These are phyloP conservation scores for Poecilia latipinna DNA, from an alignment of 2,113 vertebrate genomes.

Conservation along the genomic window DNA sequence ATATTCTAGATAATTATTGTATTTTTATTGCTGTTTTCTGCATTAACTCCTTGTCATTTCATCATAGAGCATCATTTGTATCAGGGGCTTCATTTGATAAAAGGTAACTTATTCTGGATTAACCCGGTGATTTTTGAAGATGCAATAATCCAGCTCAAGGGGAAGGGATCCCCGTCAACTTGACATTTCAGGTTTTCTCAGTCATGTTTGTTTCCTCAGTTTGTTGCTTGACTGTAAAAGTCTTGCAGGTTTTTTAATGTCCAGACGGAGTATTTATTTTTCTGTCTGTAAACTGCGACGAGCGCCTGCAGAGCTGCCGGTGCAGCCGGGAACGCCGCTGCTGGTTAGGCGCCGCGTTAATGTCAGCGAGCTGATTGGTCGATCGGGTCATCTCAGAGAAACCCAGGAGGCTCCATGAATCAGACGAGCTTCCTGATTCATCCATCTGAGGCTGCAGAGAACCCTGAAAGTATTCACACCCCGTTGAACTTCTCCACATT, in stretches of 20 bases:
- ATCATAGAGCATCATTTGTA: too few species aligned
- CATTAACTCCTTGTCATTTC: too few species aligned
- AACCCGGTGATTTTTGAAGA: neutral
- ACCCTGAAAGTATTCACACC: neutral
- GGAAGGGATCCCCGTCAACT: neutral
- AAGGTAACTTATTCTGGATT: too few species aligned
- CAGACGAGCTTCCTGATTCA: too few species aligned
- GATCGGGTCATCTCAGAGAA: conserved; percentile 43
- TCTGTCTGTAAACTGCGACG: neutral
- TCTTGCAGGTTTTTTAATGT: neutral
- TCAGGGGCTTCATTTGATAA: too few species aligned
- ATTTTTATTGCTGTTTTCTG: too few species aligned
- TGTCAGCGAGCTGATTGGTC: conserved; percentile 73
- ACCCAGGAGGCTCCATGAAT: conserved; percentile 53
- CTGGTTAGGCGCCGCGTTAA: conserved; percentile 67
- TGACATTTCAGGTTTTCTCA: neutral
- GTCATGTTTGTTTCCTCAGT: too few species aligned
- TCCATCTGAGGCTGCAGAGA: neutral
- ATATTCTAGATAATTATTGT: too few species aligned
- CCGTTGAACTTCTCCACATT: conserved; percentile 10
- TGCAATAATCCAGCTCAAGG: neutral
- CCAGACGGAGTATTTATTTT: too few species aligned
- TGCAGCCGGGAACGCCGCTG: conserved; percentile 35
- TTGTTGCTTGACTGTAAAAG: too few species aligned
- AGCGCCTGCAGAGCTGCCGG: conserved; percentile 42